Conservation (phyloP, 2,113 vertebrate species). For the Saimiri boliviensis region DNA sequence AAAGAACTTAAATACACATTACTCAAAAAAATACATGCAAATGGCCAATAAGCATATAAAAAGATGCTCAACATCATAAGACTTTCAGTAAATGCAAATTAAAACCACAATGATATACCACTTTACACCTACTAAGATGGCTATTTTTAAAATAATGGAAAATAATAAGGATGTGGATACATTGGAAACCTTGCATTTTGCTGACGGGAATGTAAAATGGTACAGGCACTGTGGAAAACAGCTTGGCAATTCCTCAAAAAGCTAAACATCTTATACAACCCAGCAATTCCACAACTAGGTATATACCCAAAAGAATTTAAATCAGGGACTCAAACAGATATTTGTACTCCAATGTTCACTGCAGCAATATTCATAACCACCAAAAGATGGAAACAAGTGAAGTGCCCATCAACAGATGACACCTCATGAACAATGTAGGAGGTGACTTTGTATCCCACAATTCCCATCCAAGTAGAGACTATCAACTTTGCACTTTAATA, state of each 20-base stretch:
- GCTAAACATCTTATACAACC: background rate
- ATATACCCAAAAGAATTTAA: constrained; percentile 7
- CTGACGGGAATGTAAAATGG: background rate
- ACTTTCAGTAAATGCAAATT: background rate
- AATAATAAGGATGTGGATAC: background rate
- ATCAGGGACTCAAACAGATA: background rate
- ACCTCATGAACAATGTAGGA: background rate
- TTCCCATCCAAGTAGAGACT: constrained; percentile 11
- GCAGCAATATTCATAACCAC: background rate
- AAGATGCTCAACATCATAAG: background rate
- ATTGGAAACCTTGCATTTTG: background rate
- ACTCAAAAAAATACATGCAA: constrained; percentile 9
- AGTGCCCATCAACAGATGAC: background rate
- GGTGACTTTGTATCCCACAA: constrained; percentile 4
- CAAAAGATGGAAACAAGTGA: background rate
- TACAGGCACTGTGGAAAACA: background rate
- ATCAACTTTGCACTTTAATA: constrained; percentile 33
- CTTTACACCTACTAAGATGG: background rate
- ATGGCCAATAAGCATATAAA: background rate
- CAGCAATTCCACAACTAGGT: background rate
- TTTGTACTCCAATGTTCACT: background rate
- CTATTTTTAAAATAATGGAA: background rate
- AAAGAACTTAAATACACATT: background rate
- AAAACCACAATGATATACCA: background rate
- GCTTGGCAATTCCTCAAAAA: background rate